Conservation (phyloP, 1,140 invertebrate genomes). For the Gonioctena quinquepunctata region DNA sequence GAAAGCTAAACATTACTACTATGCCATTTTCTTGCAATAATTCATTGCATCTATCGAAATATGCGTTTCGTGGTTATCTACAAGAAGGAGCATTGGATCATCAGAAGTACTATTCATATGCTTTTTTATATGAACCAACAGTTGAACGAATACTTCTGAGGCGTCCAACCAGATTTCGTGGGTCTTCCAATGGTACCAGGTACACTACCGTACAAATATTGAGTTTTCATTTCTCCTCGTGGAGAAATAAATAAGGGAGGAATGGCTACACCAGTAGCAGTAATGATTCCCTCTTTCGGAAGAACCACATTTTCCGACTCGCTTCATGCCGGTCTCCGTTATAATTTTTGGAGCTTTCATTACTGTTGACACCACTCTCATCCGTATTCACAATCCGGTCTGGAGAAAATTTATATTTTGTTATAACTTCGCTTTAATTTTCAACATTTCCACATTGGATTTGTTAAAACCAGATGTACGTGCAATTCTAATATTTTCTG, state of each 20-base stretch:
- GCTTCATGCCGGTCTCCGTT: constrained; percentile 48
- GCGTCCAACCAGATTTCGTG: not conserved
- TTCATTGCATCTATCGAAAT: constrained; percentile 53
- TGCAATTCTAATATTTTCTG: not conserved
- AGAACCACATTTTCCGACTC: constrained; percentile 51
- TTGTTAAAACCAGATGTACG: not conserved
- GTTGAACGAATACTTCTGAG: not conserved
- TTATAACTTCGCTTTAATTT: not conserved
- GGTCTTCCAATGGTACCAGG: not conserved
- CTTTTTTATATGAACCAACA: not conserved
- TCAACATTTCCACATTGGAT: not conserved
- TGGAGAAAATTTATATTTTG: not conserved
- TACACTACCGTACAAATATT: not conserved
- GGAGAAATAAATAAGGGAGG: constrained; percentile 26
- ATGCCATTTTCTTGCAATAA: constrained; percentile 25
- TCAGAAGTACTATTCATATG: constrained; percentile 13
- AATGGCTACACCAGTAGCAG: not conserved
- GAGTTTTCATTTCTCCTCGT: not conserved
- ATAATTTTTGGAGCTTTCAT: constrained; percentile 53
- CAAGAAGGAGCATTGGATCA: constrained; percentile 27
- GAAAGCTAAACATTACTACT: constrained; percentile 12
- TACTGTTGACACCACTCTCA: constrained; percentile 56
- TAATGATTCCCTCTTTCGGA: constrained; percentile 36
- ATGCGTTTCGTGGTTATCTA: constrained; percentile 45
- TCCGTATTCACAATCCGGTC: constrained; percentile 47